Base-by-base conservation (phyloP, 2,888 invertebrate species). In the Coronaproctus castanopsis region DNA sequence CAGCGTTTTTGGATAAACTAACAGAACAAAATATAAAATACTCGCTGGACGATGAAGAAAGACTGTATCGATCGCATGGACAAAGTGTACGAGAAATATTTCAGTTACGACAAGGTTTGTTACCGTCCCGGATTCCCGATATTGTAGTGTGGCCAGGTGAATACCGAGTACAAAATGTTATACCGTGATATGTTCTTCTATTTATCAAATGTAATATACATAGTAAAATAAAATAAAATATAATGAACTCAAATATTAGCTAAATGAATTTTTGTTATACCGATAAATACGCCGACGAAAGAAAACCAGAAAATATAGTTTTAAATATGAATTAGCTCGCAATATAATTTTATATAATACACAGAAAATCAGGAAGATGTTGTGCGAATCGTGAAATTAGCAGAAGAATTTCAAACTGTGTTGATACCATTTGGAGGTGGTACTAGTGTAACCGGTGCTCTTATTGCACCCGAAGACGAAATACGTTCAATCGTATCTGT, bases 401-500 rank as follows among this genome's bases (percentile, higher is more conserved):
- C 95, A 1, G 76, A 80, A 59, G 76, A 79, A 52, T 76, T 82
- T 67, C 78, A 86, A 66, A 79, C 88, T 52, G 91, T 85, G 49
- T 76, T 97, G 58, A 87, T 98, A 66, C 96, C 95, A 0, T 93
- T 83, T 71, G 96, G 96, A 0, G 95, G 95, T 1, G 95, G 93
- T 1, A 95, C 95, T 0, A 90, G 88, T 52, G 95, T 95, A 0
- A 88, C 92, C 0, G 87, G 88, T 1, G 85, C 89, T 0, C 77
- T 91, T 10, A 81, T 84, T 55, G 95, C 95, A 70, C 95, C 95
- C 0, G 74, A 75, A 18, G 71, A 80, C 23, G 92, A 91, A 71
- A 74, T 73, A 22, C 75, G 87, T 56, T 85, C 87, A 65, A 93
- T 98, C 63, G 77, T 93, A 36, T 86, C 85, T 0, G 70, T 98